Evolutionary conservation across 2,797 vertebrate genomes (phyloP), one percentile per base, ranked within the genome.

Genomic region (Xiphophorus birchmanni): DNA sequence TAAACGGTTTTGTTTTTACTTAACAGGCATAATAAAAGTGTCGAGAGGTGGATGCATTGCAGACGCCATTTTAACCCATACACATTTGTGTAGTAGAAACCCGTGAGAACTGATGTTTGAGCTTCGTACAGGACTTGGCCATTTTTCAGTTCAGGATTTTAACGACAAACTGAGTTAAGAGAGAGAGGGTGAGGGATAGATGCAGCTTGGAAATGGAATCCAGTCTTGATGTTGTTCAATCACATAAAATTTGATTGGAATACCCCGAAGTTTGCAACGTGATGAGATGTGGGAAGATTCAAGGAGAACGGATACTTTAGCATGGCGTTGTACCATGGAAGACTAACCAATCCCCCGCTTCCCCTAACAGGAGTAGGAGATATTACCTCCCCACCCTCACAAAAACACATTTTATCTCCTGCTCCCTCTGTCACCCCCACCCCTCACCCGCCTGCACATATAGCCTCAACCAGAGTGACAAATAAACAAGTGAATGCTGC

Each of bases 371-470:
- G 85, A 94, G 91, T 81, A 79, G 88, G 80, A 92, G 88, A 92
- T 92, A 92, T 94, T 93, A 87, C 93, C 89, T 90, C 92, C 89
- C 74, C 76, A 81, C 85, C 21, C 85, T 78, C 80, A 78, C 82
- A 32, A 72, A 87, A 82, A 88, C 90, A 77, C 81, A 84, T 86
- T 87, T 80, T 83, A 82, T 91, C 88, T 89, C 83, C 83, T 76
- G 73, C 84, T 84, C 76, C 42, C 81, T 76, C 75, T 73, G 54
- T 72, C 80, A 17, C 79, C 81, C 72, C n/a, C 13, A 18, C 58
- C 81, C n/a, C 83, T 26, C 50, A 23, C 50, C 50, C 50, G 50
- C 50, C 40, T 83, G 60, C 73, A 48, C 74, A 50, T 37, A 76
- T 48, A 63, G 75, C 10, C 58, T 47, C 58, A 35, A 32, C 58